Evolutionary conservation across 37 sponge, comb jelly and placozoan genomes (phyloP), one percentile per base, ranked within the genome.

Genomic region (Crambe crambe): DNA sequence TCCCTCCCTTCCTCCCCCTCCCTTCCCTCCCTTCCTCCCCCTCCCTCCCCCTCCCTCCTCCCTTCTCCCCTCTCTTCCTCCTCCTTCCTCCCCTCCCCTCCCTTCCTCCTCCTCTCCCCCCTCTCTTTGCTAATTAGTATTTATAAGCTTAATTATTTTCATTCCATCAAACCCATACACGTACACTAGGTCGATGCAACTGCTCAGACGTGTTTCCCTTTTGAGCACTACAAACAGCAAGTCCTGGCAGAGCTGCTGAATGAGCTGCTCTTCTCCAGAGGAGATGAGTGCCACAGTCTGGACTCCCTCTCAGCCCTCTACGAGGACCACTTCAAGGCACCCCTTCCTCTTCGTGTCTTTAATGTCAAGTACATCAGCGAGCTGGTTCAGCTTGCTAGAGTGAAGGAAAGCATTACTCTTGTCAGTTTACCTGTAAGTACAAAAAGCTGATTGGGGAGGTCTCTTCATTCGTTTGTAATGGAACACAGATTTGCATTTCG

Each of bases 191-290:
- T 47, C n/a, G n/a, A n/a, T n/a, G n/a, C n/a, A n/a, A n/a, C n/a
- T 47, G 12, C 51, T 47, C 12, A 12, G 51, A 47, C 12, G 51
- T 47, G 51, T 12, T 47, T 12, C 10, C 51, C 51, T 12, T 47
- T 6, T 47, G 51, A 12, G 6, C 51, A 6, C 10, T 12, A 47
- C 51, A 18, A 51, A 20, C 73, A 44, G 17, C 27, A 1, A 18
- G 73, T 73, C 2, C 20, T 86, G 42, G 51, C 74, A 0, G 37
- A 63, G 1, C 73, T 73, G 42, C 32, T 86, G 34, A 39, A 60
- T 60, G 86, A 86, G 66, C 70, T 86, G 40, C 56, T 86, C 39
- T 86, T 73, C 67, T n/a, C 26, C 12, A 43, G 42, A 32, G 84
- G 84, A 43, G 29, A 69, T 21, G 59, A 56, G 60, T 70, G 60